A percentile compares a stretch with the other conserved stretches of the same genome.
Conservation (phyloP, 2,888 invertebrate genomes). For the Phortica okadai region DNA sequence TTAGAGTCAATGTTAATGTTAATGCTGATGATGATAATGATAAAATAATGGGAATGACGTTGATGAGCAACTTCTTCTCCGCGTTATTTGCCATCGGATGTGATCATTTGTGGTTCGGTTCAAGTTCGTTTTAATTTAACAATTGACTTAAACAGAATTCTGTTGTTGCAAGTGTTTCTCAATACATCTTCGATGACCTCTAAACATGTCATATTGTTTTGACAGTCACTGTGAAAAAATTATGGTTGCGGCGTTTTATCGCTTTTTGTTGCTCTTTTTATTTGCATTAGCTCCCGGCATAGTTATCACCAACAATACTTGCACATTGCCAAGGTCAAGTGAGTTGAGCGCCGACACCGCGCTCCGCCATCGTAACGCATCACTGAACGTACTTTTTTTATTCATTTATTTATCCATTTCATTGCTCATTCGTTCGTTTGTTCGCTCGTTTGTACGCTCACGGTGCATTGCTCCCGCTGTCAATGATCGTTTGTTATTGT, state of each 20-base stretch:
- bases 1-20: background rate
- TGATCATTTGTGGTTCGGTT: too few relatives aligned
- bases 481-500: too few relatives aligned
- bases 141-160: too few relatives aligned
- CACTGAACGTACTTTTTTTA: background rate
- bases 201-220: too few relatives aligned
- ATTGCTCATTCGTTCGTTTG: background rate
- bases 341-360: slow-evolving; percentile 5
- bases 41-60: background rate
- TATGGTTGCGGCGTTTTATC: background rate
- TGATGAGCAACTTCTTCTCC: background rate
- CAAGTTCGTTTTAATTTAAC: too few relatives aligned
- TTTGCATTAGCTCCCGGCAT: background rate
- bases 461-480: too few relatives aligned
- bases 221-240: too few relatives aligned
- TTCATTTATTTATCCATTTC: background rate
- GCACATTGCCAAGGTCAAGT: slow-evolving; percentile 20
- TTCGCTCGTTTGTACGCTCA: background rate
- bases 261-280: background rate
- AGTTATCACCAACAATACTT: too few relatives aligned
- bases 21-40: background rate
- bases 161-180: too few relatives aligned
- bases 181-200: too few relatives aligned
- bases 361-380: background rate
- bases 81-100: background rate